Evolutionary conservation across 2,113 vertebrate genomes (phyloP).

Genomic region (Felis catus): F.catus_Fca126_mat1.0 CM031420.1:84003001-84003500

Average conservation of each 20-base stretch:
- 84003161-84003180: neutral
- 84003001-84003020: neutral
- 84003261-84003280: neutral
- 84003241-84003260: neutral
- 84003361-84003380: neutral
- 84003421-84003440: neutral
- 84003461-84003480: neutral
- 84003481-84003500: neutral
- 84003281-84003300: neutral
- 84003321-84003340: constrained; percentile 27
- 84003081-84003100: neutral
- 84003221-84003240: neutral
- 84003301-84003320: neutral
- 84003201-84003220: neutral
- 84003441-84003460: neutral
- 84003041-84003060: neutral
- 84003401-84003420: neutral
- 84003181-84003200: neutral
- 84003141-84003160: neutral
- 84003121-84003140: neutral
- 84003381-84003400: neutral
- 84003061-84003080: neutral
- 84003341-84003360: neutral
- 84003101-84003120: neutral
- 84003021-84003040: neutral